A percentile compares a stretch with the other conserved stretches of the same genome.
Conservation (phyloP, 92 coral and sea anemone genomes). For the Epizoanthus scotinus region DNA sequence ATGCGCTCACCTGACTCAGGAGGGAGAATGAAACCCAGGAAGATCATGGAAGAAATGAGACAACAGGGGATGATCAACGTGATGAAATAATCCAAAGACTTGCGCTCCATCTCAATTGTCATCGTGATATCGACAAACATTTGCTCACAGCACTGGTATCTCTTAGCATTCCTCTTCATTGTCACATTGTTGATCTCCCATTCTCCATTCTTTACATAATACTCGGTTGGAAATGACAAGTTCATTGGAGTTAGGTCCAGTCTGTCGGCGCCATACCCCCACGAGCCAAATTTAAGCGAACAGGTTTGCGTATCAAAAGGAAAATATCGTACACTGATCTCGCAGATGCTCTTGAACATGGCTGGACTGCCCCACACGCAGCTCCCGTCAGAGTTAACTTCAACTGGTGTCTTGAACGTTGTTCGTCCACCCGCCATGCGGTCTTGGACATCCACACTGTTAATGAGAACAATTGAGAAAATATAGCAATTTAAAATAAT, state of each 20-base stretch:
- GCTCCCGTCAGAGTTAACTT: slow-evolving; percentile 57
- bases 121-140: slow-evolving; percentile 75
- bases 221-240: slow-evolving; percentile 52
- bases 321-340: slow-evolving; percentile 68
- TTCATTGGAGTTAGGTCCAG: slow-evolving; percentile 62
- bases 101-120: slow-evolving; percentile 73
- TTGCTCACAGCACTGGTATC: slow-evolving; percentile 61
- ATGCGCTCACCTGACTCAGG: slow-evolving; percentile 97
- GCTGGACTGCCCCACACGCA: slow-evolving; percentile 77
- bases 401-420: slow-evolving; percentile 62
- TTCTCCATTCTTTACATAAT: slow-evolving; percentile 81
- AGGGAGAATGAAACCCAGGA: slow-evolving; percentile 89
- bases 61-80: slow-evolving; percentile 91
- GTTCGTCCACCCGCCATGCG: slow-evolving; percentile 75
- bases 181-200: slow-evolving; percentile 66
- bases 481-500: too few relatives aligned
- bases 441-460: slow-evolving; percentile 67
- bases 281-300: slow-evolving; percentile 81
- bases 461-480: too few relatives aligned
- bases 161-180: slow-evolving; percentile 40
- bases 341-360: slow-evolving; percentile 71
- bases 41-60: slow-evolving; percentile 93
- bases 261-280: slow-evolving; percentile 59
- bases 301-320: slow-evolving; percentile 90
- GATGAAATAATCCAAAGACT: slow-evolving; percentile 79